phyloP scores from a whole-genome alignment of 2,888 invertebrate species.

The Plebejus anna region DNA sequence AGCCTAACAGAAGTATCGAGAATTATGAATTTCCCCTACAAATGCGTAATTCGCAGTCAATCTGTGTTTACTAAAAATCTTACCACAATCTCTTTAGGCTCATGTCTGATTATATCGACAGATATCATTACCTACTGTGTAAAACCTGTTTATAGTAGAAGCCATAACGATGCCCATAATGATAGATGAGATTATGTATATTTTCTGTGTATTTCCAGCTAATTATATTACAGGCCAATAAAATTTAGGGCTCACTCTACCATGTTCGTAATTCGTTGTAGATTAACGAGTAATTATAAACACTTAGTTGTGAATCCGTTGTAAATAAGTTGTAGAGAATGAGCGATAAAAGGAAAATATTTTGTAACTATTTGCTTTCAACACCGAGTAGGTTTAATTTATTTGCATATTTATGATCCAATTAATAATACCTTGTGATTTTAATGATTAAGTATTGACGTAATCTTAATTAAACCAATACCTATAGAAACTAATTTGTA shows the following conservation, averaged over 20 bases:
- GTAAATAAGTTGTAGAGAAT: neutral
- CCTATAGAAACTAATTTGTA: neutral
- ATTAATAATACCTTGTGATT: neutral
- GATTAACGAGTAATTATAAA: constrained; percentile 12
- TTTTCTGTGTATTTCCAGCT: constrained; percentile 22
- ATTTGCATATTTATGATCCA: neutral
- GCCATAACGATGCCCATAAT: neutral
- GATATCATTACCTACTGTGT: neutral
- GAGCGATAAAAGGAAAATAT: neutral
- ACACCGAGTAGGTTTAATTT: constrained; percentile 3
- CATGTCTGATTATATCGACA: neutral
- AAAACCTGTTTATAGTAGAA: constrained; percentile 5
- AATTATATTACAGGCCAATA: constrained; percentile 14
- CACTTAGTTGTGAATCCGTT: neutral
- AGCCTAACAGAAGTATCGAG: too few species aligned
- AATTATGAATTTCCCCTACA: too few species aligned
- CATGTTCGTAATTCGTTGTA: constrained; percentile 3
- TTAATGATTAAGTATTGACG: neutral
- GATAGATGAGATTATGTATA: constrained; percentile 25
- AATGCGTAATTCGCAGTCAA: too few species aligned
- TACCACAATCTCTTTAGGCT: neutral
- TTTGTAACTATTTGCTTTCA: neutral
- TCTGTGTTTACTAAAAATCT: neutral
- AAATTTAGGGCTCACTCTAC: constrained; percentile 15
- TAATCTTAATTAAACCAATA: neutral